Percentiles rank a stretch among this genome's conserved stretches.
phyloP scores from a whole-genome alignment of 2,888 invertebrate species.

The Euplexia lucipara region DNA sequence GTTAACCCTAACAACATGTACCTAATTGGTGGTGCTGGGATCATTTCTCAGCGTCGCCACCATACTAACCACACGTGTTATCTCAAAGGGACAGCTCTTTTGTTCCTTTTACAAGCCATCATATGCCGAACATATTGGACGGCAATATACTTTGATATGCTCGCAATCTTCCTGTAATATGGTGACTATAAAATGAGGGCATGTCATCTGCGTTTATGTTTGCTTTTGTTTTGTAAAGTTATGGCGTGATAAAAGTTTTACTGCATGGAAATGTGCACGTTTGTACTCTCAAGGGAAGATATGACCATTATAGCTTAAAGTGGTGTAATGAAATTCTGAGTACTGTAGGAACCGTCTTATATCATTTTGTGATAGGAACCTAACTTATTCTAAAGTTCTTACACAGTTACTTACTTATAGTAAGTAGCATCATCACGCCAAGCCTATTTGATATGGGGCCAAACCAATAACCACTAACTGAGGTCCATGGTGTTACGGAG shows the following conservation, averaged over 20 bases:
- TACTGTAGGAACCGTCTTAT: too few relatives aligned
- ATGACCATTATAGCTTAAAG: not conserved
- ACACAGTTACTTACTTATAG: too few relatives aligned
- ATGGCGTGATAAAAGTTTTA: conserved; percentile 29
- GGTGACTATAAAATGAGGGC: conserved; percentile 41
- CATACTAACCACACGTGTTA: conserved; percentile 74
- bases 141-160: conserved; percentile 45
- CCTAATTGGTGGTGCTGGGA: conserved; percentile 68
- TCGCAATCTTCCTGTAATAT: conserved; percentile 37
- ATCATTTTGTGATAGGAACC: too few relatives aligned
- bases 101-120: conserved; percentile 75
- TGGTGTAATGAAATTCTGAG: not conserved
- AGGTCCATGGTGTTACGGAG: too few relatives aligned
- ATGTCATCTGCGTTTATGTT: conserved; percentile 26
- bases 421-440: too few relatives aligned
- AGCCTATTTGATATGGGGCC: too few relatives aligned
- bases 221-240: conserved; percentile 24
- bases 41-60: conserved; percentile 72
- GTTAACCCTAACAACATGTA: conserved; percentile 61
- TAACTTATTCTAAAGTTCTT: too few relatives aligned
- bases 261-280: conserved; percentile 19
- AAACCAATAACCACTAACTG: too few relatives aligned
- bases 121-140: conserved; percentile 74
- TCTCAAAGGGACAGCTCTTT: conserved; percentile 71
- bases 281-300: conserved; percentile 1